These are phyloP conservation scores for Ophion ellenae DNA, from an alignment of 2,888 invertebrate genomes.

Conservation along the genomic window DNA sequence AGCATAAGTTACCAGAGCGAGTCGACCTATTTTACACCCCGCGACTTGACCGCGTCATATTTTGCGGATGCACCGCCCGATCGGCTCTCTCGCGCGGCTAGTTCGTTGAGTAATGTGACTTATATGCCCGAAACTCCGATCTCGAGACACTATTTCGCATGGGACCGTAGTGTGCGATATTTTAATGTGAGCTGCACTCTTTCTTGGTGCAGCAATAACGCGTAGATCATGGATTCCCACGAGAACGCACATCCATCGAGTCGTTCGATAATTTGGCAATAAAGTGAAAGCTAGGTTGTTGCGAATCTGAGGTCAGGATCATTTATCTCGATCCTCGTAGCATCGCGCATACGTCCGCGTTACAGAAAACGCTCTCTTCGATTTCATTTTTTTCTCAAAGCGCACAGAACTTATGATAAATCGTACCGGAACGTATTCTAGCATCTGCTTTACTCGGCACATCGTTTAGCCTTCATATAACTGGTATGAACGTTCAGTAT, in stretches of 20 bases:
- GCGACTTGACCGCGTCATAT: constrained; percentile 11
- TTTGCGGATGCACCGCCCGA: constrained; percentile 1
- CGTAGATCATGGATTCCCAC: constrained; percentile 16
- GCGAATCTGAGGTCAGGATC: constrained; percentile 34
- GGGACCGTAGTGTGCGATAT: background rate
- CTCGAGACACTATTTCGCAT: background rate
- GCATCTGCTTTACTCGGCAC: background rate
- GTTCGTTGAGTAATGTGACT: constrained; percentile 9
- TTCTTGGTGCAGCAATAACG: background rate
- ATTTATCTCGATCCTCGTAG: constrained; percentile 42
- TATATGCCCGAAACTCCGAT: background rate
- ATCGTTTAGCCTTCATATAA: background rate
- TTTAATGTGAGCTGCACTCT: constrained; percentile 19
- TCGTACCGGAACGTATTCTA: background rate
- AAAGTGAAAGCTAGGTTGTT: constrained; percentile 67
- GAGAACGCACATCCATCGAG: constrained; percentile 53
- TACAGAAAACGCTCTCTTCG: constrained; percentile 11
- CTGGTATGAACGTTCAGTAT: background rate
- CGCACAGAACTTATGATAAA: background rate
- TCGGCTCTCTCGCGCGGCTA: constrained; percentile 1
- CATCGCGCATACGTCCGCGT: constrained; percentile 19
- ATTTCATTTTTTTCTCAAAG: background rate
- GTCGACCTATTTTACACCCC: constrained; percentile 24
- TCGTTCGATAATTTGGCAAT: constrained; percentile 55
- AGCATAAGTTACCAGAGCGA: constrained; percentile 22